These are phyloP conservation scores for Andrena bucephala DNA, from an alignment of 2,888 invertebrate genomes.

Conservation along the genomic window DNA sequence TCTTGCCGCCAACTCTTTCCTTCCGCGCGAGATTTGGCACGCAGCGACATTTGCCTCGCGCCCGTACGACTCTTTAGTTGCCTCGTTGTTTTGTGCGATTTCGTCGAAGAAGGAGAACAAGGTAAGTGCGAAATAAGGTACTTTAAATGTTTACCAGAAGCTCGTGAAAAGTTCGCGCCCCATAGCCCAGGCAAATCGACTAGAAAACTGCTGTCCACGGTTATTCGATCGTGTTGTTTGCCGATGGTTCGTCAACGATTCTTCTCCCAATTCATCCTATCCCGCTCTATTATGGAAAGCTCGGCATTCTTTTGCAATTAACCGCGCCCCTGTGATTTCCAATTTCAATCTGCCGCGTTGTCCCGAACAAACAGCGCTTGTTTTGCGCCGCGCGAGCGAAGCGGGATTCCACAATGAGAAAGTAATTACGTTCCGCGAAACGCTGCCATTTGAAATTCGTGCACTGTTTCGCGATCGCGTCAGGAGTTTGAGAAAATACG, in stretches of 20 bases:
- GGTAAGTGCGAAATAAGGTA: conserved; percentile 51
- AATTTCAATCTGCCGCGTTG: conserved; percentile 6
- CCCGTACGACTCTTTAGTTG: not conserved
- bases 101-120: not conserved
- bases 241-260: not conserved
- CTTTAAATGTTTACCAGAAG: conserved; percentile 5
- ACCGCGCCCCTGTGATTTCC: not conserved
- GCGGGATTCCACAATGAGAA: conserved; percentile 7
- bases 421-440: conserved; percentile 21
- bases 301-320: not conserved
- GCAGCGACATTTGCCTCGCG: conserved; percentile 21
- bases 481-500: not conserved
- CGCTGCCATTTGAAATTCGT: conserved; percentile 5
- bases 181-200: not conserved
- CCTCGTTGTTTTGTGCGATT: conserved; percentile 16
- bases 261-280: not conserved
- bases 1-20: not conserved
- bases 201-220: not conserved
- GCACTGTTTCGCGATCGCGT: not conserved
- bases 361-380: not conserved
- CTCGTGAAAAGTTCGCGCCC: not conserved
- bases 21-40: not conserved
- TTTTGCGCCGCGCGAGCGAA: not conserved
- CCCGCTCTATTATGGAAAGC: not conserved
- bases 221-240: not conserved